phyloP scores from a whole-genome alignment of 2,888 invertebrate species.

The Cosmia pyralina region DNA sequence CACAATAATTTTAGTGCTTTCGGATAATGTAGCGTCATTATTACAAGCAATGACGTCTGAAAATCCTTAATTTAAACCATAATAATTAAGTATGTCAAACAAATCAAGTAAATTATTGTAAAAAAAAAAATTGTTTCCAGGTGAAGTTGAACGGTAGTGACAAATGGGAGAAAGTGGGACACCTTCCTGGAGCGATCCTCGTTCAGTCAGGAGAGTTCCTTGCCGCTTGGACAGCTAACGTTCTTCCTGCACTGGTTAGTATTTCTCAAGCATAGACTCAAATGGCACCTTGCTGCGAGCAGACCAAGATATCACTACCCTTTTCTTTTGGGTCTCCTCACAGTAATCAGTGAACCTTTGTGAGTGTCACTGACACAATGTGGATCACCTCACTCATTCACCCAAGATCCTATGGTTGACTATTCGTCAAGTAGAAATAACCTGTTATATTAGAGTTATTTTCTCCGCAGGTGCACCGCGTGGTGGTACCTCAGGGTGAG shows the following conservation, averaged over 20 bases:
- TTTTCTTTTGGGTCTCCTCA: neutral
- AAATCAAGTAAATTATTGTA: neutral
- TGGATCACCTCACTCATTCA: neutral
- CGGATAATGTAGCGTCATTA: constrained; percentile 4
- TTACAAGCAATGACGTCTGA: neutral
- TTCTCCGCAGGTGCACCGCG: constrained; percentile 91
- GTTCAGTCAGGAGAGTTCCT: constrained; percentile 94
- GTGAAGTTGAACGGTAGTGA: constrained; percentile 92
- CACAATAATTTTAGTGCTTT: constrained; percentile 6
- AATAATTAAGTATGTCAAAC: neutral
- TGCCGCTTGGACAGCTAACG: constrained; percentile 93
- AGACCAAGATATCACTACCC: neutral
- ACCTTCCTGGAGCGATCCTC: constrained; percentile 94
- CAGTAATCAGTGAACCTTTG: neutral
- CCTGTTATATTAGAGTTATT: neutral
- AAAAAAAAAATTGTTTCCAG: constrained; percentile 73
- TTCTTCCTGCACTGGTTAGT: constrained; percentile 92
- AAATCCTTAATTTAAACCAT: neutral
- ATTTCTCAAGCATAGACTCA: constrained; percentile 9
- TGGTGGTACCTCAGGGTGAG: constrained; percentile 92
- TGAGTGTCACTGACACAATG: neutral
- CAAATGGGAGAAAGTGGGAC: constrained; percentile 93
- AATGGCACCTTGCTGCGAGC: neutral
- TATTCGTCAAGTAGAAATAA: neutral
- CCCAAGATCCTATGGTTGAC: neutral